These are phyloP conservation scores for Eulemur rufifrons DNA, from an alignment of 2,113 vertebrate genomes.

Conservation along the genomic window DNA sequence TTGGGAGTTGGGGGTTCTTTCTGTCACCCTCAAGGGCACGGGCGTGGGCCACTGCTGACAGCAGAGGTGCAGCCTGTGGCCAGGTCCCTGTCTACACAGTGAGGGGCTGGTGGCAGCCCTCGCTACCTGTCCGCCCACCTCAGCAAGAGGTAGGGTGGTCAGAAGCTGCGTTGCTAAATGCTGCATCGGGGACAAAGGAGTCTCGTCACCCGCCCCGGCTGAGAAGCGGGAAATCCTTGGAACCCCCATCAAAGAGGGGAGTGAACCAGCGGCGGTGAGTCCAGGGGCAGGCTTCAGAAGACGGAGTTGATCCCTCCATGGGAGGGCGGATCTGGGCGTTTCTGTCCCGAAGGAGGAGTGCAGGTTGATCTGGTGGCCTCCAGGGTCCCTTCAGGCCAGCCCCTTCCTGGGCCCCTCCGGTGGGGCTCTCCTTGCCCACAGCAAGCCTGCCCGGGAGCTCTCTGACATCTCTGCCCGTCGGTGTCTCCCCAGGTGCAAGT, in stretches of 20 bases:
- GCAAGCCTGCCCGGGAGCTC: fast-evolving
- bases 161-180: not conserved
- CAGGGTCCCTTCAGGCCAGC: not conserved
- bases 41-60: not conserved
- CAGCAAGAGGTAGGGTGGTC: not conserved
- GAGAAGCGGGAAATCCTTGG: not conserved
- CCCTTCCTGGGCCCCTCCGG: not conserved
- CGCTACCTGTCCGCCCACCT: not conserved
- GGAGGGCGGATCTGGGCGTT: fast-evolving
- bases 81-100: not conserved
- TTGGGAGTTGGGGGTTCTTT: not conserved
- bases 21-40: not conserved
- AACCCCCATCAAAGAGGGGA: fast-evolving
- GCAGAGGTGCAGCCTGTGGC: not conserved
- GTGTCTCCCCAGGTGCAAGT: constrained; percentile 92
- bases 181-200: not conserved
- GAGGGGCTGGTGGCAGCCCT: not conserved
- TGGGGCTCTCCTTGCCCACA: no score
- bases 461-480: constrained; percentile 23
- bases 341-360: not conserved
- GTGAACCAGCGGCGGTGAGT: fast-evolving
- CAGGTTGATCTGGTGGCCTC: not conserved
- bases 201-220: fast-evolving
- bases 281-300: fast-evolving
- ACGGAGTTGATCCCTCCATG: fast-evolving